phyloP scores from a whole-genome alignment of 1,140 invertebrate species.

The Drosophila mauritiana region DNA sequence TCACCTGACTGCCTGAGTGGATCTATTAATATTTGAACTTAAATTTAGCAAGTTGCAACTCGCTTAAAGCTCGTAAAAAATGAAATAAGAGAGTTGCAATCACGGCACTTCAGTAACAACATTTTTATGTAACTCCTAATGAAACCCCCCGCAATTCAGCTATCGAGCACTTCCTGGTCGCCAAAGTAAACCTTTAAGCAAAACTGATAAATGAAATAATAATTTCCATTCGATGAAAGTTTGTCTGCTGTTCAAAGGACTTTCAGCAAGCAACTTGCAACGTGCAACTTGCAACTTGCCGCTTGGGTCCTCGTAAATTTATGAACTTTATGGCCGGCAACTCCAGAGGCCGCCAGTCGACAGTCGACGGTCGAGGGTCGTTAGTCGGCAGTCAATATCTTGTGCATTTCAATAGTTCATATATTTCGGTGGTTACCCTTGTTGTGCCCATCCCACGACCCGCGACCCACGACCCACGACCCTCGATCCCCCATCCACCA shows the following conservation, averaged over 20 bases:
- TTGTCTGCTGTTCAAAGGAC: slow-evolving; percentile 31
- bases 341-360: slow-evolving; percentile 34
- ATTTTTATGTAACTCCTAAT: slow-evolving; percentile 6
- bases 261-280: slow-evolving; percentile 17
- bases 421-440: slow-evolving; percentile 50
- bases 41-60: no score
- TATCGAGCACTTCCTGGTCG: slow-evolving; percentile 1
- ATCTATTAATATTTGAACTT: no score
- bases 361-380: slow-evolving; percentile 24
- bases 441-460: slow-evolving; percentile 8
- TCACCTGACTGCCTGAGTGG: background rate
- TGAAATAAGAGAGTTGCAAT: background rate
- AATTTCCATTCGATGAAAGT: slow-evolving; percentile 56
- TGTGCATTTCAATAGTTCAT: slow-evolving; percentile 70
- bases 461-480: no score
- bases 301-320: slow-evolving; percentile 41
- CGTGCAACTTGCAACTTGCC: slow-evolving; percentile 27
- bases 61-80: no score
- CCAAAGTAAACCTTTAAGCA: slow-evolving; percentile 8
- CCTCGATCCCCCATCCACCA: background rate
- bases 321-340: slow-evolving; percentile 49
- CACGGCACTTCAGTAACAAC: background rate
- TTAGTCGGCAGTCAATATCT: slow-evolving; percentile 60
- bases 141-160: background rate
- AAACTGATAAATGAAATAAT: slow-evolving; percentile 52